A percentile compares a stretch with the other conserved stretches of the same genome.
Conservation (phyloP, 2,113 vertebrate genomes). For the Gopherus evgoodei region DNA sequence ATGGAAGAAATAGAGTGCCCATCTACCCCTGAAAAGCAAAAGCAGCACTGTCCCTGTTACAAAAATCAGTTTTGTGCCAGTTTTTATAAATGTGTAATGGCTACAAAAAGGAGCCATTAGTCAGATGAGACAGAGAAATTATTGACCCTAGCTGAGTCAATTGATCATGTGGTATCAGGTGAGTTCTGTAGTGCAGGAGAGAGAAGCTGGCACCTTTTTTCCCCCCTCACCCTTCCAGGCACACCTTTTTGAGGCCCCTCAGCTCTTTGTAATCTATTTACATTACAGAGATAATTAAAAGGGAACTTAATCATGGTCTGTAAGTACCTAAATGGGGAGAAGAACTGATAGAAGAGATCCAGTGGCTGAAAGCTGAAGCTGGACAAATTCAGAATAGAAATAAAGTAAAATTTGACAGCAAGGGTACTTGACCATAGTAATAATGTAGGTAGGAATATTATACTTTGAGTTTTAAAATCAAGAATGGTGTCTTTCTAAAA, state of each 20-base stretch:
- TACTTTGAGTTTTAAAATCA: neutral
- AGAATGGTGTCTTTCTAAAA: neutral
- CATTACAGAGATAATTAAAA: neutral
- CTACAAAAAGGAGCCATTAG: neutral
- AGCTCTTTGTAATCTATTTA: neutral
- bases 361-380: neutral
- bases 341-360: neutral
- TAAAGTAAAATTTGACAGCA: neutral
- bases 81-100: neutral
- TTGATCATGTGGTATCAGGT: neutral
- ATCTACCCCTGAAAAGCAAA: neutral
- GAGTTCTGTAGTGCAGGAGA: neutral
- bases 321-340: neutral
- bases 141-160: neutral
- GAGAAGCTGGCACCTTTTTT: neutral
- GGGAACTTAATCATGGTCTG: neutral
- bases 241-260: neutral
- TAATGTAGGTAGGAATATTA: neutral
- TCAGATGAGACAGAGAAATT: neutral
- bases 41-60: neutral
- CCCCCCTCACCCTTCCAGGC: neutral
- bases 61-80: neutral
- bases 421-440: neutral
- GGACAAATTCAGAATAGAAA: neutral
- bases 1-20: neutral